Percentiles rank a stretch among this genome's conserved stretches.
These are phyloP conservation scores for Tor tambroides DNA, from an alignment of 2,113 vertebrate genomes.

Conservation along the genomic window DNA sequence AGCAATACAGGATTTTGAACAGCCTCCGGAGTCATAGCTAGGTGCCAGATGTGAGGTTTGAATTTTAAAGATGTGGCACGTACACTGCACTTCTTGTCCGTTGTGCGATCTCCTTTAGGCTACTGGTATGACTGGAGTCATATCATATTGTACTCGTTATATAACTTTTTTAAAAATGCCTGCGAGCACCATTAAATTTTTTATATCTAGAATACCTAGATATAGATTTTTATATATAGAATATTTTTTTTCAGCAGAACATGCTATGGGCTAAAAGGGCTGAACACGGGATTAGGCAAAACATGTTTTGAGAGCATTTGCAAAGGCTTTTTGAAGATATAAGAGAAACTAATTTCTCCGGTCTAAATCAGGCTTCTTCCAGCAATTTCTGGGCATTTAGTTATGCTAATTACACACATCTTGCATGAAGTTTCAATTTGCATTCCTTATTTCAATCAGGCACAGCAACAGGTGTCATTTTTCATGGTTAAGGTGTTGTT, in stretches of 20 bases:
- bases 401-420: slow-evolving; percentile 25
- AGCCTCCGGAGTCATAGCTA: neutral
- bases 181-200: neutral
- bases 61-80: neutral
- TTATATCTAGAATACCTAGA: neutral
- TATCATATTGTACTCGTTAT: neutral
- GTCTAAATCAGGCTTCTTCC: neutral
- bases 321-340: neutral
- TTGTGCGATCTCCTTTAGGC: neutral
- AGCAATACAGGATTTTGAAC: neutral
- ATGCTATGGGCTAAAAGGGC: neutral
- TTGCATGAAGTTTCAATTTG: slow-evolving; percentile 39
- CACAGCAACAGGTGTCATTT: slow-evolving; percentile 36
- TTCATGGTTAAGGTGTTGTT: slow-evolving; percentile 1
- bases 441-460: slow-evolving; percentile 39
- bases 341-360: neutral
- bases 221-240: neutral
- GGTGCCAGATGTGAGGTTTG: neutral
- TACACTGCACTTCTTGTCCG: neutral
- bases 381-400: slow-evolving; percentile 20
- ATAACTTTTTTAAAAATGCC: neutral
- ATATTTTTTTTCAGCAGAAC: neutral
- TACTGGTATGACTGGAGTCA: neutral
- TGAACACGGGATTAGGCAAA: neutral
- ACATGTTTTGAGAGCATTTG: neutral